Evolutionary conservation across 2,113 vertebrate genomes (phyloP), one percentile per base, ranked within the genome.

Genomic region (Phoxinus phoxinus): DNA sequence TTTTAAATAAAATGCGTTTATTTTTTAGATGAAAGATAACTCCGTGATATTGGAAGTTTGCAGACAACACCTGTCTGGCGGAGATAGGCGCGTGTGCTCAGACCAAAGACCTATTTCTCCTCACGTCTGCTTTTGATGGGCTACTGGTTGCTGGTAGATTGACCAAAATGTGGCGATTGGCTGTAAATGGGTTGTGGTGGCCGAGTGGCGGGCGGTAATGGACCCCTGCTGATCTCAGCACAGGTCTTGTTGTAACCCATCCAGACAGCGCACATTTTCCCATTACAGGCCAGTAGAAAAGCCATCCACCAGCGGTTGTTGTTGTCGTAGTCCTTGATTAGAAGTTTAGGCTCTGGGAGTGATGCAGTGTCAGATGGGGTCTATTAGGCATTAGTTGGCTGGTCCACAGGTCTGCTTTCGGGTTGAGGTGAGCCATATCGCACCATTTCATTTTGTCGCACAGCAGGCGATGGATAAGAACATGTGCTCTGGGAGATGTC

Each of bases 191-290:
- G 91, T 91, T 91, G 90, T 37, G 87, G 88, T 91, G 93, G 91
- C 90, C 85, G 86, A 90, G 85, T 91, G 93, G 91, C 92, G 92
- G 87, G 90, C 86, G 89, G 93, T 95, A 95, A 95, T 95, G 94
- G 94, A 94, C 93, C 93, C 94, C 94, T 91, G 91, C 92, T 93
- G 94, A 85, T 93, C 88, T 91, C 89, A 90, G 91, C 89, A 92
- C 94, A 93, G 92, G 91, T 93, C 91, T 92, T 88, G 88, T 80
- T 75, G 85, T 93, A 93, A 94, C 94, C 93, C 91, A 90, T 92
- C 93, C 94, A 89, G 91, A 93, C 92, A 92, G 91, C 87, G 83
- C 90, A 91, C 92, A 91, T 94, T 94, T 95, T 94, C 93, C 93
- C 92, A 95, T 95, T 95, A 94, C 89, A 59, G 90, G 71, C 83